phyloP scores from a whole-genome alignment of 2,113 vertebrate genomes.

The Origma solitaria region DNA sequence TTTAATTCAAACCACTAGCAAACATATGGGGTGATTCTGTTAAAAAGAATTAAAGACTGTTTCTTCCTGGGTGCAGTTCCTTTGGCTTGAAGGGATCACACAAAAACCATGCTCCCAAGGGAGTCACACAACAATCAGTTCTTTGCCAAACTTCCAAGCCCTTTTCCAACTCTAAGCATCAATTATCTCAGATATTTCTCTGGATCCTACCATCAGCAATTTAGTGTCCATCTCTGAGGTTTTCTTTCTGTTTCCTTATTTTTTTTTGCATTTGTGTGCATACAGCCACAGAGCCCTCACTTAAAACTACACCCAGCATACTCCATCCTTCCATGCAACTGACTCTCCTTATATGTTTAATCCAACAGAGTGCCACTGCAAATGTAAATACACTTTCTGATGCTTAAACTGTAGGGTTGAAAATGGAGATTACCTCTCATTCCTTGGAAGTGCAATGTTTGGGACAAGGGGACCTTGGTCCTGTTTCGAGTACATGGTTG shows the following conservation, averaged over 20 bases:
- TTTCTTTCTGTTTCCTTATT: not conserved
- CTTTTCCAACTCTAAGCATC: not conserved
- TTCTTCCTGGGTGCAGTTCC: not conserved
- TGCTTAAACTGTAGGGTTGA: not conserved
- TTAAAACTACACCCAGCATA: not conserved
- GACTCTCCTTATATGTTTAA: not conserved
- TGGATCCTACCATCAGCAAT: not conserved
- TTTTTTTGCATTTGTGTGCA: not conserved
- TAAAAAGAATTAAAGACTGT: not conserved
- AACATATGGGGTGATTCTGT: not conserved
- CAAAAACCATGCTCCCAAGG: not conserved
- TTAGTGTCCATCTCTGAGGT: not conserved
- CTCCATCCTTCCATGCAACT: not conserved
- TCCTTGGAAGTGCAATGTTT: not conserved
- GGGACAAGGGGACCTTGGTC: not conserved
- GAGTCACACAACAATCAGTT: not conserved
- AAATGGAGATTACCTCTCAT: not conserved
- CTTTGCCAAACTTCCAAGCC: not conserved
- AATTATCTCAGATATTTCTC: not conserved
- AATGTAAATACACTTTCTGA: not conserved
- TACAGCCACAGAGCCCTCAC: not conserved
- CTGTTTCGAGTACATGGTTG: accelerated
- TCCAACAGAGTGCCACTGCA: not conserved
- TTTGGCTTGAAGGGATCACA: not conserved
- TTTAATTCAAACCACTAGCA: not conserved